Evolutionary conservation across 2,888 invertebrate species (phyloP), one percentile per base, ranked within the genome.

Genomic region (Alsophila aescularia): DNA sequence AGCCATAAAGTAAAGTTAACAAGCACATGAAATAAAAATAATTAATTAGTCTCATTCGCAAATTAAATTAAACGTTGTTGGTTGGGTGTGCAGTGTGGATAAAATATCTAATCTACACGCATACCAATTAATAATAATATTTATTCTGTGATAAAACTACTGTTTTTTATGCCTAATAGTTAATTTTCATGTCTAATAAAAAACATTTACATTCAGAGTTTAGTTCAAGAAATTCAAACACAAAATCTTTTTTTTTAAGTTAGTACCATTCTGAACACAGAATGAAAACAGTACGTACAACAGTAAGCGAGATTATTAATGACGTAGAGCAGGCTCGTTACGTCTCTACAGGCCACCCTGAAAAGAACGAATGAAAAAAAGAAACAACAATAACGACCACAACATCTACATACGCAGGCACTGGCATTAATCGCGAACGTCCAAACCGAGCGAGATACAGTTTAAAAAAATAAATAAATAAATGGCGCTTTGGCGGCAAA

Each of bases 401-500:
- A 63, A 45, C 58, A 63, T 60, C 53, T 59, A 61, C 62, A 72
- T 73, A 75, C 69, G 73, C 83, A 63, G 67, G 69, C 77, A 69
- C 69, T 73, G 70, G 71, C 83, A 85, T 83, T 84, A 84, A 81
- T 85, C 85, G 81, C 80, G 70, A 75, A 67, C 73, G 70, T 79
- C 77, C 81, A 81, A 69, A 73, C 77, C 65, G 69, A 79, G 83
- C 65, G 69, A 79, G 83, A 81, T 81, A 85, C 81, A 83, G 77
- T 83, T 81, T 81, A 81, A 85, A 85, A 84, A 84, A 77, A 32
- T 32, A 32, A 78, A 83, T 73, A 81, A 76, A 80, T 79, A 85
- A 87, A 84, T 82, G 77, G 80, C 77, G 77, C 83, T 83, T 84
- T 81, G 81, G 72, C 77, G 80, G 84, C 77, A 75, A 56, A 76